Evolutionary conservation across 2,888 invertebrate genomes (phyloP), one percentile per base, ranked within the genome.

Genomic region (Noctuana brunneofusca): DNA sequence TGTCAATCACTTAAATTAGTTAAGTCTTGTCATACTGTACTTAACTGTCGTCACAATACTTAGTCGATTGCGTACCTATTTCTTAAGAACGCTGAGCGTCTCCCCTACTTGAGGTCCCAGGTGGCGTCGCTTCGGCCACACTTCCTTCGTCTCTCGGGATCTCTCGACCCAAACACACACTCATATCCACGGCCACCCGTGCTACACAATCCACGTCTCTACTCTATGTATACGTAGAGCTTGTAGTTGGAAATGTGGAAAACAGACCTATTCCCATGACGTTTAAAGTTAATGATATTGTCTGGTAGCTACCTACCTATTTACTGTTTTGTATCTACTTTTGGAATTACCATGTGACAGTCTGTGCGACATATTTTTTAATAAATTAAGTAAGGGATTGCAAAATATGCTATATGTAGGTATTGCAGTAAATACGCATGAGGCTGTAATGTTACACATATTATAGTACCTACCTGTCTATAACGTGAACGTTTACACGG

Each of bases 91-190:
- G 41, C 32, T 52, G 52, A 52, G 50, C 65, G 64, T 57, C 69
- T 64, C 68, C 67, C 68, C 66, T 68, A 66, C 67, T 67, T 71
- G 67, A 68, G 80, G 83, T 88, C 90, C 88, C 89, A 89, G 88
- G 88, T 89, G 89, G 83, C 86, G 73, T 69, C 71, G 79, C 80
- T 84, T 81, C 83, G 86, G 88, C 89, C 89, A 83, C 89, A 87
- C 86, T 87, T 89, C 83, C 85, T 87, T 79, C 76, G 79, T 87
- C 90, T 81, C 87, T 53, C 64, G 87, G 85, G 90, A 81, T 72
- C 78, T 66, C 78, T 83, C 84, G 79, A 78, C 83, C 81, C 84
- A 76, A 71, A 76, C 80, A 75, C 81, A 71, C 86, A 80, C 83
- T 80, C 80, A 72, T 66, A 62, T 69, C 66, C 65, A 70, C 68